These are phyloP conservation scores for Paraplagusia blochii DNA, from an alignment of 2,113 vertebrate genomes.

Conservation along the genomic window DNA sequence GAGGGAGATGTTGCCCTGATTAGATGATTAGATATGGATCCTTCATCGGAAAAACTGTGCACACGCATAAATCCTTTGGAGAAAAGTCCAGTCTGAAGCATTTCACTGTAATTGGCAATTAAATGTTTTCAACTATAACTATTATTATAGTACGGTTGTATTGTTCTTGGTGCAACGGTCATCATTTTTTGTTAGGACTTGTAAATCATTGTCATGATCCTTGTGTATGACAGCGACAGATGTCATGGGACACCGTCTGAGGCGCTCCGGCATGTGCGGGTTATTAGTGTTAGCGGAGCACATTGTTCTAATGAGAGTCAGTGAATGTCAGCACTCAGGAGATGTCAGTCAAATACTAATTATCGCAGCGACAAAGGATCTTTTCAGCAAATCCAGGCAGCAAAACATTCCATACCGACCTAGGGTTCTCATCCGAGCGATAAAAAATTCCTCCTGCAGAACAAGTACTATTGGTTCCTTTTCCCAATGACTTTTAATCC, in stretches of 20 bases:
- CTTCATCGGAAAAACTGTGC: conserved; percentile 8
- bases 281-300: conserved; percentile 25
- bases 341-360: conserved; percentile 9
- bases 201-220: no score
- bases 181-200: no score
- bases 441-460: no score
- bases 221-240: not conserved
- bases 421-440: no score
- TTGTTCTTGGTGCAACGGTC: no score
- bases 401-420: no score
- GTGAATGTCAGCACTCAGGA: not conserved
- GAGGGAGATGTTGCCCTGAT: conserved; percentile 35
- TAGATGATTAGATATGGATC: conserved; percentile 22
- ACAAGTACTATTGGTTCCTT: no score
- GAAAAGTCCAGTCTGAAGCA: conserved; percentile 1
- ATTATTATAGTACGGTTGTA: no score
- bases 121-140: no score
- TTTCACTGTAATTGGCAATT: no score
- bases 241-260: no score
- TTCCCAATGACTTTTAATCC: no score
- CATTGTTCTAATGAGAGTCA: conserved; percentile 15
- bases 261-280: not conserved
- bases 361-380: conserved; percentile 2
- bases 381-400: not conserved
- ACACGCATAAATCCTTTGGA: not conserved